Conservation (phyloP, 2,797 vertebrate species). For the Coilia nasus region DNA sequence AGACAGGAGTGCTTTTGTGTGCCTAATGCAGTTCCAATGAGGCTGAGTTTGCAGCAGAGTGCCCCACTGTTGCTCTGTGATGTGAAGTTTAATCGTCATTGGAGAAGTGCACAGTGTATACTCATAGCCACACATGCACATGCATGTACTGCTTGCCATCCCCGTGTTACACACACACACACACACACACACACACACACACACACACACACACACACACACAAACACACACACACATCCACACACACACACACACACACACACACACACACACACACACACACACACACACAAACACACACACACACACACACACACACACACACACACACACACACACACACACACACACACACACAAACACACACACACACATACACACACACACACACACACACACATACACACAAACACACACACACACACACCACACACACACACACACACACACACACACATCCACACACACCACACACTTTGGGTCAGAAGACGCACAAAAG, state of each 20-base stretch:
- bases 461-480: not conserved
- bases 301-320: not conserved
- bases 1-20: not conserved
- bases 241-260: constrained; percentile 2
- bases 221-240: not conserved
- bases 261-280: not conserved
- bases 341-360: not conserved
- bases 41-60: not conserved
- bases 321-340: not conserved
- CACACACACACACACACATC: not conserved
- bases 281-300: not conserved
- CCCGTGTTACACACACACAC: not conserved
- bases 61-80: not conserved
- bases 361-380: not conserved
- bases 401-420: not conserved
- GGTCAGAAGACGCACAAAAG: constrained; percentile 71
- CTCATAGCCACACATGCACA: not conserved
- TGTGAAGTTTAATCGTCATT: not conserved
- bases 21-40: not conserved
- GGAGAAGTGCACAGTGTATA: not conserved
- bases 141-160: not conserved
- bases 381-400: constrained; percentile 16
- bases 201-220: constrained; percentile 14
- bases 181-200: not conserved
- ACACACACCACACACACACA: not conserved